These are phyloP conservation scores for Schrankia costaestrigalis DNA, from an alignment of 2,888 invertebrate species.

Conservation along the genomic window DNA sequence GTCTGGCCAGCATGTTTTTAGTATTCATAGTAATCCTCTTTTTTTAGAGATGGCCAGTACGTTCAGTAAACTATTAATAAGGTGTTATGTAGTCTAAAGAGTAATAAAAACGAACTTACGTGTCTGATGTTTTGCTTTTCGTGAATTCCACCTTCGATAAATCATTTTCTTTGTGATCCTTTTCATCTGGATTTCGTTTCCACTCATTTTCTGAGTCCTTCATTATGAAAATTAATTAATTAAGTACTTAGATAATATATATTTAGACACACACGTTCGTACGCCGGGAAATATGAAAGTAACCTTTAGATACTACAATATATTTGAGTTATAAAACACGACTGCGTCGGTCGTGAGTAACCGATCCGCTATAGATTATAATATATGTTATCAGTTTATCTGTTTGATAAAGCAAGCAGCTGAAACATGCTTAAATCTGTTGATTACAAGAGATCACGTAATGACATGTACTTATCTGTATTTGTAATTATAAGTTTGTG, in stretches of 20 bases:
- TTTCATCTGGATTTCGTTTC: slow-evolving; percentile 30
- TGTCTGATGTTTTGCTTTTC: slow-evolving; percentile 28
- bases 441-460: neutral
- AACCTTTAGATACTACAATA: slow-evolving; percentile 1
- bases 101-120: slow-evolving; percentile 28
- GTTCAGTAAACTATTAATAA: no score
- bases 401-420: slow-evolving; percentile 28
- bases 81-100: neutral
- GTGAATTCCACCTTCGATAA: slow-evolving; percentile 28
- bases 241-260: neutral
- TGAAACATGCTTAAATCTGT: slow-evolving; percentile 7
- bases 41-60: no score
- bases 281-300: no score
- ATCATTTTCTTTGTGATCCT: slow-evolving; percentile 30
- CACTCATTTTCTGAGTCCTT: slow-evolving; percentile 38
- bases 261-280: slow-evolving; percentile 9
- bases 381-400: slow-evolving; percentile 43
- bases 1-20: no score
- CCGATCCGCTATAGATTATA: slow-evolving; percentile 22
- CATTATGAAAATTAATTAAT: slow-evolving; percentile 29
- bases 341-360: slow-evolving; percentile 21
- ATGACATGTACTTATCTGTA: no score
- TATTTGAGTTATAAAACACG: slow-evolving; percentile 7
- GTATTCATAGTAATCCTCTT: no score
- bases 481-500: no score